These are phyloP conservation scores for Hydrotaea cyrtoneurina DNA, from an alignment of 2,888 invertebrate species.

Conservation along the genomic window DNA sequence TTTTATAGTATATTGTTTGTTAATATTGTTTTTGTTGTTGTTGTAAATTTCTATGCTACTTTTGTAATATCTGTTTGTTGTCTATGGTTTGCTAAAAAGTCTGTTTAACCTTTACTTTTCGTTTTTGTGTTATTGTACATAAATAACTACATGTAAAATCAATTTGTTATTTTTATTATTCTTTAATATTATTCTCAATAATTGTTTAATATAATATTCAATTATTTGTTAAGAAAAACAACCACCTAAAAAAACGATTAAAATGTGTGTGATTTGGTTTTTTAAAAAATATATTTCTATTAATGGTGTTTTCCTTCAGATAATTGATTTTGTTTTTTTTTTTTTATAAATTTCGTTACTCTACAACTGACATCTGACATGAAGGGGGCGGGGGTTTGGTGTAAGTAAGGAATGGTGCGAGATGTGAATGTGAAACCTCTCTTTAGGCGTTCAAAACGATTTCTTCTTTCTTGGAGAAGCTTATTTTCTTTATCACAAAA, in stretches of 20 bases:
- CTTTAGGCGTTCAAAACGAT: neutral
- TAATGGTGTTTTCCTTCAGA: neutral
- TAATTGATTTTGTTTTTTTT: conserved; percentile 12
- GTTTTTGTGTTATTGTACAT: conserved; percentile 8
- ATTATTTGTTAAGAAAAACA: conserved; percentile 35
- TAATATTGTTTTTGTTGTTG: conserved; percentile 20
- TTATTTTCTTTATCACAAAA: conserved; percentile 8
- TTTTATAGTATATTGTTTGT: no score
- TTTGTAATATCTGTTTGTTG: conserved; percentile 25
- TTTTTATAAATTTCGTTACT: neutral
- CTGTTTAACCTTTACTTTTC: conserved; percentile 23
- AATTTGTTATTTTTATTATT: conserved; percentile 18
- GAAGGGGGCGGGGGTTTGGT: neutral
- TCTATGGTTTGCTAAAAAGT: conserved; percentile 33
- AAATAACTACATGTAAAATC: conserved; percentile 41
- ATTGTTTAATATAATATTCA: conserved; percentile 12
- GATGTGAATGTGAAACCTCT: conserved; percentile 7
- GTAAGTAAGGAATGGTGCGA: neutral
- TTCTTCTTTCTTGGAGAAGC: neutral
- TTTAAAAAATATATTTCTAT: neutral
- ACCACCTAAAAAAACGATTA: conserved; percentile 57
- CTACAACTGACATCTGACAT: neutral
- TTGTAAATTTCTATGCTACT: conserved; percentile 34
- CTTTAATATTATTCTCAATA: conserved; percentile 21
- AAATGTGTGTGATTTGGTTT: conserved; percentile 10